Base-by-base conservation (phyloP, 2,113 vertebrate genomes). In the Thinocorus orbignyianus region DNA sequence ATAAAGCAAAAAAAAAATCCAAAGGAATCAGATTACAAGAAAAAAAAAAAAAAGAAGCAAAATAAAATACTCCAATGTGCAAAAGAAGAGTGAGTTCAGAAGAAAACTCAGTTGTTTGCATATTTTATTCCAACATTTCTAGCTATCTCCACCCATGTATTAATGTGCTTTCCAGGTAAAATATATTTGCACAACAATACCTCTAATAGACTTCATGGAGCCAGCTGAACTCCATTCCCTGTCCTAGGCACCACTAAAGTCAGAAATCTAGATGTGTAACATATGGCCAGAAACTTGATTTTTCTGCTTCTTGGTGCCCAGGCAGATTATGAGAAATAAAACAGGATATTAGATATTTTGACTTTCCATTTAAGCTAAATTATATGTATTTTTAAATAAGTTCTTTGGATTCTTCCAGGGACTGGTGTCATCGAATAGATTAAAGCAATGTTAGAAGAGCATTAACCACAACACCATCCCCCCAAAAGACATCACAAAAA, bases 81-180 rank as follows among this genome's bases (percentile, higher is more conserved):
- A 86, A 65, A 81, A 78, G 54, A 92, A 83, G 42, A 76, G 37
- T 11, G 42, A 95, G 55, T 81, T 91, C 81, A 9, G 37, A 86
- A 61, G 44, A 88, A 92, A 89, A 81, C 9, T 69, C 12, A 6
- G 44, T 87, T 92, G 74, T 85, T 97, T 91, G 37, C 13, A 46
- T 85, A 46, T 88, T 87, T 86, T 71, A 58, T 91, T 90, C 87
- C 84, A 90, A 80, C 91, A 93, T 23, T 60, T 92, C 79, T 68
- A 62, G 17, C 46, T 82, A 15, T 81, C 94, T 73, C 90, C 94
- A 96, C 85, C 93, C 94, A 86, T 81, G 52, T 13, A 41, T 60
- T 96, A 88, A 95, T 95, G 92, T 71, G 55, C 92, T 95, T 96
- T 96, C 93, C 94, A 95, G 95, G 96, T 97, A 97, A 93, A 95